Base-by-base conservation (phyloP, 2,113 vertebrate genomes). In the Mesocricetus auratus region DNA sequence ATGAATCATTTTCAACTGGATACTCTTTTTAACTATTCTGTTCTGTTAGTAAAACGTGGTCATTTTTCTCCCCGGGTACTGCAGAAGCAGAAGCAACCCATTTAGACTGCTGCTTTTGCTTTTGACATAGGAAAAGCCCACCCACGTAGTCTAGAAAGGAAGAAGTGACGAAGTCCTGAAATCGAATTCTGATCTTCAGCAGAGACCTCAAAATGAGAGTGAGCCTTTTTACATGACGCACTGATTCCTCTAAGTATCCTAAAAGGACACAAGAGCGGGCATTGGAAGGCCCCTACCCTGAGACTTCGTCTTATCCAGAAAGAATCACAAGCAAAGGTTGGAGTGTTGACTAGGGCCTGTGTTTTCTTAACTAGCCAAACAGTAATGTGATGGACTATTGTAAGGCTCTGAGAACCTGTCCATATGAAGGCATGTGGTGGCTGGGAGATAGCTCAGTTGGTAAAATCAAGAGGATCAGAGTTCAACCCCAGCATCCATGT, bases 151-250 rank as follows among this genome's bases (percentile, higher is more conserved):
- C 21, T 71, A 77, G 42, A 93, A 60, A 42, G 88, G 47, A 91
- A 71, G 79, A 92, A 74, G 39, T 33, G 87, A 83, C 36, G 7
- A 36, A 89, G 50, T 60, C 87, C 58, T 96, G 9, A 86, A 88
- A 89, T 83, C 29, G 45, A 92, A 64, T 9, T 33, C 87, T 69
- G 60, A n/a, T 73, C 69, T 91, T 86, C 22, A 91, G 31, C 75
- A 77, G 68, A 91, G 45, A 7, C 2, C 10, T 86, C 31, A 39
- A 79, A 85, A 90, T 0, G 15, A 75, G 36, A 75, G 8, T 6
- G 6, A 26, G 9, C 33, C 3, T 33, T 50, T 71, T 62, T 1
- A 12, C 19, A 47, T 79, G 45, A n/a, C 26, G 85, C 87, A 96
- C 56, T 7, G 26, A 4, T 53, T 22, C 7, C 2, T 19, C n/a